These are phyloP conservation scores for Listronotus bonariensis DNA, from an alignment of 1,140 invertebrate species.

Conservation along the genomic window DNA sequence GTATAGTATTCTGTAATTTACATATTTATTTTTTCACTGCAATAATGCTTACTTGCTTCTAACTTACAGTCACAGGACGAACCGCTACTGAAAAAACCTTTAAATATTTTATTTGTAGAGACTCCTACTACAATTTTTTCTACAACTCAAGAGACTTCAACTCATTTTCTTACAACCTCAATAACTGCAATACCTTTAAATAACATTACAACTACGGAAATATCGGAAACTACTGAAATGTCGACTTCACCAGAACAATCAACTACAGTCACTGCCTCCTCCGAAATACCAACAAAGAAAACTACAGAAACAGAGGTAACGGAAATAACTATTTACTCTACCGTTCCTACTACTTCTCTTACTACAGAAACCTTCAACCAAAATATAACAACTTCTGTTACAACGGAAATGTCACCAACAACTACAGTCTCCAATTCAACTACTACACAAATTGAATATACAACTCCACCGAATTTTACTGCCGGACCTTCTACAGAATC, in stretches of 20 bases:
- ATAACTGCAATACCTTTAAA: slow-evolving; percentile 7
- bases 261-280: not conserved
- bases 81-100: no score
- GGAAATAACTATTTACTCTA: slow-evolving; percentile 5
- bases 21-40: no score
- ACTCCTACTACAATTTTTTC: not conserved
- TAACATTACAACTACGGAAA: slow-evolving; percentile 17
- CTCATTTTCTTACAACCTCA: not conserved
- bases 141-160: not conserved
- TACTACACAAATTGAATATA: slow-evolving; percentile 1
- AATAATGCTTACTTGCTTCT: no score
- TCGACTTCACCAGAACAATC: not conserved
- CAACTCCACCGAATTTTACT: not conserved
- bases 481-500: not conserved
- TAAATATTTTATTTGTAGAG: not conserved
- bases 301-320: slow-evolving; percentile 15
- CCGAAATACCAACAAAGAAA: slow-evolving; percentile 1
- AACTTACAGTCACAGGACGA: no score
- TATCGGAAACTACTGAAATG: slow-evolving; percentile 31
- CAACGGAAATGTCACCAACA: slow-evolving; percentile 10
- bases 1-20: no score
- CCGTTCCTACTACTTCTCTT: slow-evolving; percentile 23
- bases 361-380: slow-evolving; percentile 39
- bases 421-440: slow-evolving; percentile 17
- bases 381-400: slow-evolving; percentile 24